These are phyloP conservation scores for Molanna angustata DNA, from an alignment of 2,888 invertebrate species.

Conservation along the genomic window DNA sequence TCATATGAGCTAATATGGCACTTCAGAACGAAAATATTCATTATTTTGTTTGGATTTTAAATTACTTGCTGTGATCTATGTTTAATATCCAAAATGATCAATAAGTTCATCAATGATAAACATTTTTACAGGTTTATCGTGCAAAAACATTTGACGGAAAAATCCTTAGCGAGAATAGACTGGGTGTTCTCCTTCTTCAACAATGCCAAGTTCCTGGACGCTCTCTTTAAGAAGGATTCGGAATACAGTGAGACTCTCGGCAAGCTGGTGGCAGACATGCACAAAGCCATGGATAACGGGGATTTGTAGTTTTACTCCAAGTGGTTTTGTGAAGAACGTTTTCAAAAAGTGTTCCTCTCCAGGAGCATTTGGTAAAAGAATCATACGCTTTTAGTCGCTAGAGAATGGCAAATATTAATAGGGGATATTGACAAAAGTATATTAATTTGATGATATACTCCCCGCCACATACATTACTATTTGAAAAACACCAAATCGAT, in stretches of 20 bases:
- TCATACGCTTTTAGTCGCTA: not conserved
- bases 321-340: not conserved
- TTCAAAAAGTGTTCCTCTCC: not conserved
- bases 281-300: constrained; percentile 61
- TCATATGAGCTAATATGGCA: too few relatives aligned
- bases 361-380: not conserved
- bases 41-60: too few relatives aligned
- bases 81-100: too few relatives aligned
- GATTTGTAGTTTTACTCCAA: constrained; percentile 51
- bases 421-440: too few relatives aligned
- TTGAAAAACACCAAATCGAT: too few relatives aligned
- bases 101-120: too few relatives aligned
- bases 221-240: constrained; percentile 60
- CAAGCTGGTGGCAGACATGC: constrained; percentile 64
- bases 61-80: too few relatives aligned
- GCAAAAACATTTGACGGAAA: constrained; percentile 75
- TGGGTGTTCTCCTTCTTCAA: constrained; percentile 70
- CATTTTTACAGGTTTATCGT: constrained; percentile 49
- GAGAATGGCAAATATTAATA: not conserved
- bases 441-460: too few relatives aligned
- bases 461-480: too few relatives aligned
- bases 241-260: constrained; percentile 61
- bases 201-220: constrained; percentile 62
- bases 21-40: too few relatives aligned
- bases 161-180: constrained; percentile 73